Evolutionary conservation across 2,797 vertebrate species (phyloP).

Genomic region (Dallia pectoralis): DNA sequence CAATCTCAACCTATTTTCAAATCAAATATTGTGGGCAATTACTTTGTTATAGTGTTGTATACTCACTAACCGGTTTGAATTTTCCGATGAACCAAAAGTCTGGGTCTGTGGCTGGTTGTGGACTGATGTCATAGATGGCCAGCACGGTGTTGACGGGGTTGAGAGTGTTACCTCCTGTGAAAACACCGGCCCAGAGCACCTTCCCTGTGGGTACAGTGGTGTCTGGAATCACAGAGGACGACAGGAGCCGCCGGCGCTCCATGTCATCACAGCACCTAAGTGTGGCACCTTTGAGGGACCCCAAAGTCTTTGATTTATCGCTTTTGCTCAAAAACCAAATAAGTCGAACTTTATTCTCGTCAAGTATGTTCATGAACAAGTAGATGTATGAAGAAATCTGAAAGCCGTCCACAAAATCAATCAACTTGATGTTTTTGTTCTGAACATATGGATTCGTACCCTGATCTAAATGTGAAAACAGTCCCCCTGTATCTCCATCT

Average conservation of each 20-base stretch:
- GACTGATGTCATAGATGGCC: constrained; percentile 64
- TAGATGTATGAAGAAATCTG: constrained; percentile 47
- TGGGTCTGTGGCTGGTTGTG: not conserved
- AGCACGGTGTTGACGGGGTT: constrained; percentile 52
- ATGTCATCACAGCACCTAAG: constrained; percentile 31
- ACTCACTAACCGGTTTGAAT: not conserved
- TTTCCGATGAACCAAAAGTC: not conserved
- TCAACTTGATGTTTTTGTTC: fast-evolving
- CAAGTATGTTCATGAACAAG: constrained; percentile 55
- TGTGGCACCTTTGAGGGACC: constrained; percentile 35
- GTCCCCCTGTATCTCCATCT: fast-evolving
- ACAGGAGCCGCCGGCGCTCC: constrained; percentile 50
- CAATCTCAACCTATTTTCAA: not conserved
- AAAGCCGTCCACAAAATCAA: constrained; percentile 69
- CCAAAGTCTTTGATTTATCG: fast-evolving
- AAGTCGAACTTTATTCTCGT: constrained; percentile 29
- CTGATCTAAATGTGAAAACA: constrained; percentile 35
- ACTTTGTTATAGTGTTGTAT: not conserved
- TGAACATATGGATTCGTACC: fast-evolving
- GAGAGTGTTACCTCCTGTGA: constrained; percentile 56
- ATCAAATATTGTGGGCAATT: not conserved
- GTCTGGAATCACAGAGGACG: constrained; percentile 74
- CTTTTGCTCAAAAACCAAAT: constrained; percentile 10
- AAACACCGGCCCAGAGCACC: constrained; percentile 81
- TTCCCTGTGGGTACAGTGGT: constrained; percentile 8